Base-by-base conservation (phyloP, 2,888 invertebrate genomes). In the Aplocera efformata region DNA sequence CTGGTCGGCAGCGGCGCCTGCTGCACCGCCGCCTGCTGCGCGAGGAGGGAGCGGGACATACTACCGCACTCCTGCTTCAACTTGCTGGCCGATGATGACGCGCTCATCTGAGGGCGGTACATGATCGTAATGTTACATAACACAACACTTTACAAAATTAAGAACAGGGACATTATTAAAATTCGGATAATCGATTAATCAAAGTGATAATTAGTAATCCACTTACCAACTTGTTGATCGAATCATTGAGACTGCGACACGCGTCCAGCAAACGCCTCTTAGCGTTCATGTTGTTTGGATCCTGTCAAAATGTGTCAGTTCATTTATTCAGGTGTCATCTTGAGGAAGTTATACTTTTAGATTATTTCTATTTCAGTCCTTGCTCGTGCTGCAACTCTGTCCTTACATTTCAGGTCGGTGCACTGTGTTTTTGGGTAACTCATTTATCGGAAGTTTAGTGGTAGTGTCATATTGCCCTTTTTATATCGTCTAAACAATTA, bases 201-300 rank as follows among this genome's bases (percentile, higher is more conserved):
- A 3, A 5, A 17, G 13, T 5, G n/a, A 1, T 1, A 22, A 5
- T 29, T 9, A 28, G 9, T 22, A 6, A 32, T 26, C 22, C 3
- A 52, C 72, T 66, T 47, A 85, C 84, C 63, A 84, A 41, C 58
- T 69, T 74, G 27, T 74, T 75, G 10, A 84, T 67, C 0, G 73
- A 52, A 1, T 75, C 72, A 27, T 73, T 77, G 11, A 85, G 56
- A 1, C 50, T 42, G 0, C 63, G 64, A 25, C 75, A 70, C 0
- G 81, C 77, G 0, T 79, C 75, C 7, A 65, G 23, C 0, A 83
- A 54, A 27, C 63, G 60, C 7, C 75, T 55, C 11, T 65, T 60
- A 0, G 63, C 38, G 1, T 60, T 59, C 0, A 64, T 53, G 10
- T 63, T 64, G 8, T 57, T 50, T 0, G 72, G 67, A 1, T 67